phyloP scores from a whole-genome alignment of 2,797 vertebrate species.

The Columba guinea region DNA sequence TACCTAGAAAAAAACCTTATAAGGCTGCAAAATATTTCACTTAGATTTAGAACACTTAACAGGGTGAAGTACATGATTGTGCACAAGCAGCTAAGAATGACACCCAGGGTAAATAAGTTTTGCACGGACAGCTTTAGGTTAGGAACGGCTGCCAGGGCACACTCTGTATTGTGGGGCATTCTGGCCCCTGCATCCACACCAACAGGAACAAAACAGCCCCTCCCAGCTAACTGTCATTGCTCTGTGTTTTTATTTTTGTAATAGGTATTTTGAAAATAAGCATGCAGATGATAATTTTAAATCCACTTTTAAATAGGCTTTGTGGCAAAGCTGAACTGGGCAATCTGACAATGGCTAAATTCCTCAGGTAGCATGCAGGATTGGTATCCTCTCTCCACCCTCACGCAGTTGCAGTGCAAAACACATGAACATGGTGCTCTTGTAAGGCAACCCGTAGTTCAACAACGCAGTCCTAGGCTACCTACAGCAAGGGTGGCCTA shows the following conservation, averaged over 20 bases:
- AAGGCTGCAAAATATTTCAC: neutral
- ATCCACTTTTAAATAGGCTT: neutral
- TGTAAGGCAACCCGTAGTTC: neutral
- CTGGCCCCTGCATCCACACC: neutral
- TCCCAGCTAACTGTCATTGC: neutral
- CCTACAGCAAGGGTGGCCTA: neutral
- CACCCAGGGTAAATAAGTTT: neutral
- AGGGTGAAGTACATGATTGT: fast-evolving
- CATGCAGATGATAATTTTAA: neutral
- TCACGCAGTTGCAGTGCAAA: fast-evolving
- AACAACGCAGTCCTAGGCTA: neutral
- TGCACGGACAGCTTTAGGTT: neutral
- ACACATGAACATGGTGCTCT: fast-evolving
- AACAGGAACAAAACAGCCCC: neutral
- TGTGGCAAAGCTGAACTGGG: neutral
- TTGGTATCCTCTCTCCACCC: neutral
- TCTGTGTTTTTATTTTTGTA: neutral
- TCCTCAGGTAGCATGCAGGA: fast-evolving
- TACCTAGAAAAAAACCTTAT: neutral
- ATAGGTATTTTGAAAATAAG: neutral
- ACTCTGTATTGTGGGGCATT: fast-evolving
- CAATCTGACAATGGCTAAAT: neutral
- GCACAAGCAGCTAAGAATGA: neutral
- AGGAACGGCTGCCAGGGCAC: fast-evolving
- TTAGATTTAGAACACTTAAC: neutral